Evolutionary conservation across 2,888 invertebrate species (phyloP), one percentile per base, ranked within the genome.

Genomic region (Acrobasis suavella): DNA sequence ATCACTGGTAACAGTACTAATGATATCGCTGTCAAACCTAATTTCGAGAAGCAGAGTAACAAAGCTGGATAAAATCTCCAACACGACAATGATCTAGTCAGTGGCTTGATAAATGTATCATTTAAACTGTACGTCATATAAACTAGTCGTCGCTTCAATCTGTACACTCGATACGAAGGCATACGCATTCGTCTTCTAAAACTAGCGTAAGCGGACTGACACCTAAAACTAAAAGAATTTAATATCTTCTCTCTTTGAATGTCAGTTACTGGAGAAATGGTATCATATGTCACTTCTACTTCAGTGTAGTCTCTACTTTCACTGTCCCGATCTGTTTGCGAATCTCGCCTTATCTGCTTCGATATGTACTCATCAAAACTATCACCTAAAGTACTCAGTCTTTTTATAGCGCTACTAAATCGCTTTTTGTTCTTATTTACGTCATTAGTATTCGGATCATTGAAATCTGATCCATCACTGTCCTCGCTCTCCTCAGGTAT

Each of bases 401-500:
- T 89, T 80, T 91, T 93, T 62, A 93, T 91, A 66, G 87, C 89
- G 62, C 82, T 75, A 70, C 87, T 91, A 66, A 93, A 79, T 62
- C 85, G 59, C 50, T 65, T 85, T 72, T 85, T 85, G 66, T 85
- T 87, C 69, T 74, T 82, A 64, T 69, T 78, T 32, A 72, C 64
- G 64, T 75, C 74, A 42, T 66, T 71, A 42, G 67, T 60, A 65
- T 67, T 74, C 63, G 82, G 75, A 12, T 84, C 84, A 17, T 74
- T 72, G 12, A 86, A 86, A 49, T 69, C 70, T 1, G 72, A 67
- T 10, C 70, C 69, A 10, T 83, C 83, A 49, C 83, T 85, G 17
- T 85, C 84, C 75, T 93, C 93, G 63, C 86, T 91, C 74, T 93
- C 93, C 76, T 93, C 93, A 5, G 90, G 89, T 76, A 93, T 93